Base-by-base conservation (phyloP, 30 jellyfish, hydroid and myxozoan species). In the Mastigias papua region DNA sequence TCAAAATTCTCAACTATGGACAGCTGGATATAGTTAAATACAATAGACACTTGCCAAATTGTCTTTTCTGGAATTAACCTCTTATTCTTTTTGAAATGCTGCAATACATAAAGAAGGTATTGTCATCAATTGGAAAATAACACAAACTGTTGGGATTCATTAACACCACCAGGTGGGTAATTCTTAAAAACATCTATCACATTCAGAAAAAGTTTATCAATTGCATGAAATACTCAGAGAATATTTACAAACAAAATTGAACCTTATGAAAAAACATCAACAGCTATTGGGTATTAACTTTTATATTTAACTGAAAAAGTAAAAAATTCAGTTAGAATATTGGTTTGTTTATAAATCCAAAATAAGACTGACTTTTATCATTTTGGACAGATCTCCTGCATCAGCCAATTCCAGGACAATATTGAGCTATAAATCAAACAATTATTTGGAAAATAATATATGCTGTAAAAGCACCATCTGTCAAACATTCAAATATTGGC, bases 321-420 rank as follows among this genome's bases (percentile, higher is more conserved):
- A n/a, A n/a, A n/a, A n/a, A n/a, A n/a, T n/a, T 42, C 54, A 42
- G 0, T 42, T 42, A 8, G 13, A 15, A 15, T 42, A 4, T 42
- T 42, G 13, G 7, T 42, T 15, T 42, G 54, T 8, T 42, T 4
- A 42, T 42, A 42, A 4, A 4, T 4, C 54, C 13, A 4, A 42
- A 15, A 42, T 19, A 25, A 25, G 74, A 63, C 74, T 34, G 50
- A 85, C 97, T 93, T 95, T 95, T 49, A 95, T 95, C 99, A 95
- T 95, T 74, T 95, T 95, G 46, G 99, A 95, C 34, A 95, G 78
- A 65, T 95, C 99, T 1, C 99, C 99, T 54, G 99, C 99, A 89
- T 95, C 99, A 34, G 99, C 99, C 27, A 95, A 79, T 82, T 95
- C 99, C 78, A 95, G 63, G 0, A 95, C 99, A 70, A 95, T 95